These are phyloP conservation scores for Paralichthys olivaceus DNA, from an alignment of 2,113 vertebrate genomes.

Conservation along the genomic window DNA sequence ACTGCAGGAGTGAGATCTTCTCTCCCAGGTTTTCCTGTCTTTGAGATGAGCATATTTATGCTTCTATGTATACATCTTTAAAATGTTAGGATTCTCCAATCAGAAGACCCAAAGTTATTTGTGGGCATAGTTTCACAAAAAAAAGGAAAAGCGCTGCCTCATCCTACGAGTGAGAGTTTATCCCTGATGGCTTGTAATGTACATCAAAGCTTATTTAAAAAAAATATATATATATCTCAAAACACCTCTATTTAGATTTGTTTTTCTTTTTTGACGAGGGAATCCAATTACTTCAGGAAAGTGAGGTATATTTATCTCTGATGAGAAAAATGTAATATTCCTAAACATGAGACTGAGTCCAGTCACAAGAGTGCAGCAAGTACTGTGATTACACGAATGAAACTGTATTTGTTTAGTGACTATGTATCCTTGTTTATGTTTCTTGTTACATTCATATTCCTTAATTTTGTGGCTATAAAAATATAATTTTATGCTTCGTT, in stretches of 20 bases:
- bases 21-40: constrained; percentile 44
- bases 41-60: constrained; percentile 24
- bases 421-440: background rate
- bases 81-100: constrained; percentile 29
- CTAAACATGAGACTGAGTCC: background rate
- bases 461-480: constrained; percentile 8
- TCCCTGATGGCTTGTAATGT: constrained; percentile 30
- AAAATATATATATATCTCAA: background rate
- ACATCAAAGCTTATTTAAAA: constrained; percentile 46
- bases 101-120: constrained; percentile 1
- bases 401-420: background rate
- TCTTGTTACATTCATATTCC: constrained; percentile 19
- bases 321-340: constrained; percentile 10
- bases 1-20: constrained; percentile 19
- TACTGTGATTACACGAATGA: constrained; percentile 6
- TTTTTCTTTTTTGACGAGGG: constrained; percentile 19
- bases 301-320: constrained; percentile 9
- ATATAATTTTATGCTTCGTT: constrained; percentile 1
- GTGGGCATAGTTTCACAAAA: constrained; percentile 20
- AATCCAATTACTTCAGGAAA: constrained; percentile 6
- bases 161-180: constrained; percentile 26
- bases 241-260: constrained; percentile 5
- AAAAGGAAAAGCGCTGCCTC: constrained; percentile 42
- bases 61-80: constrained; percentile 5
- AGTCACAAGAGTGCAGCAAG: background rate